Base-by-base conservation (phyloP, 2,797 vertebrate species). In the Syngnathus acus region DNA sequence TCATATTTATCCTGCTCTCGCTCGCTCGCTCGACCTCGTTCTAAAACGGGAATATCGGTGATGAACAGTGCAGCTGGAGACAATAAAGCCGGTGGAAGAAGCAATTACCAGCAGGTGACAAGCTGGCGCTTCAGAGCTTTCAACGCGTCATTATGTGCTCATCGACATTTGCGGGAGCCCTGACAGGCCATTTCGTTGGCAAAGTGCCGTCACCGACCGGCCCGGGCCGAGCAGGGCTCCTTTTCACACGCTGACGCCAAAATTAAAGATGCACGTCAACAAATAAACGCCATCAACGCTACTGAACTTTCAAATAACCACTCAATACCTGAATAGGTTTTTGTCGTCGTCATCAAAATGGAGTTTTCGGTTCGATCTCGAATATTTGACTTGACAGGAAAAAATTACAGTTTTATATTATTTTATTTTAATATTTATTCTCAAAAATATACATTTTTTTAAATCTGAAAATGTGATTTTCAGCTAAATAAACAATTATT, bases 71-170 rank as follows among this genome's bases (percentile, higher is more conserved):
- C 92, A 93, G 93, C 90, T 90, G 91, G 92, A 93, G 92, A 93
- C 94, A 94, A 94, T 95, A 95, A 95, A 94, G 90, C 90, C 21
- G 90, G 91, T 91, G 90, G 90, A 92, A 90, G 90, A 92, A 91
- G 90, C 93, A 94, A 94, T 95, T 95, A 95, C 90, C 91, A 92
- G 91, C 89, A 91, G 92, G 90, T 92, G 94, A 93, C 87, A 89
- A 88, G 90, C 88, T 83, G 86, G 89, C 86, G 92, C 92, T 93
- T 92, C 88, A 84, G 89, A 87, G 85, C 89, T 92, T 94, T 94
- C 93, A 93, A 90, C 91, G 87, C 94, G 94, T 95, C 93, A 94
- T 96, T 95, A 95, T 94, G 93, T 93, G 91, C 88, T 90, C 92
- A 94, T 95, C 93, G 91, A 92, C 90, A 90, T 92, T 90, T 89